Conservation (phyloP, 1,140 invertebrate species). For the Metopolophium dirhodum region DNA sequence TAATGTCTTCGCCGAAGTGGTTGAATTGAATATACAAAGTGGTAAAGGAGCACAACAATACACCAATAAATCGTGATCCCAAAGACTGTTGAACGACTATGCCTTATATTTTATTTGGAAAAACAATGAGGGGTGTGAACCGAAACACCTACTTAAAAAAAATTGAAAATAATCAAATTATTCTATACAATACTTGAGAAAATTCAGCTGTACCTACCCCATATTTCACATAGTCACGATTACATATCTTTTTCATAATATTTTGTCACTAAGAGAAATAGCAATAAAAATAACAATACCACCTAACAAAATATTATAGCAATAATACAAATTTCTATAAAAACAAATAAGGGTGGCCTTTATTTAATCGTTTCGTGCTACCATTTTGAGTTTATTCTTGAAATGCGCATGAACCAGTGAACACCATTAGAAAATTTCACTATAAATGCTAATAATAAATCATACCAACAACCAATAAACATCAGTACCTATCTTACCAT, state of each 20-base stretch:
- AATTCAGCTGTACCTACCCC: background rate
- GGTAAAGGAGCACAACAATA: background rate
- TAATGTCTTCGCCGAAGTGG: background rate
- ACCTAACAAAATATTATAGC: no score
- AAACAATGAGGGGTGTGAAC: no score
- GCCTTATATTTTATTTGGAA: no score
- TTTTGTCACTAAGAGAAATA: background rate
- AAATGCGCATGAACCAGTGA: no score
- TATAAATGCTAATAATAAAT: background rate
- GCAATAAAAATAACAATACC: background rate
- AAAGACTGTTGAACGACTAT: no score
- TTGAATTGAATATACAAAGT: background rate
- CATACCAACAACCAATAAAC: background rate
- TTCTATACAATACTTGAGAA: background rate
- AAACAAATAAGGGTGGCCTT: background rate
- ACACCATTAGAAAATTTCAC: background rate
- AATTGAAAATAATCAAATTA: no score
- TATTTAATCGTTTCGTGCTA: background rate
- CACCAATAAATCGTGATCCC: background rate
- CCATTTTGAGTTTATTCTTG: no score
- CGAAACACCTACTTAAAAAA: no score
- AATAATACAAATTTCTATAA: background rate
- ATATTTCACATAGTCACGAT: background rate
- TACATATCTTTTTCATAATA: no score
- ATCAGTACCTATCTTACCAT: background rate